A percentile compares a stretch with the other conserved stretches of the same genome.
These are phyloP conservation scores for human DNA, from an alignment of 2,113 vertebrate genomes.

Conservation along the genomic window DNA sequence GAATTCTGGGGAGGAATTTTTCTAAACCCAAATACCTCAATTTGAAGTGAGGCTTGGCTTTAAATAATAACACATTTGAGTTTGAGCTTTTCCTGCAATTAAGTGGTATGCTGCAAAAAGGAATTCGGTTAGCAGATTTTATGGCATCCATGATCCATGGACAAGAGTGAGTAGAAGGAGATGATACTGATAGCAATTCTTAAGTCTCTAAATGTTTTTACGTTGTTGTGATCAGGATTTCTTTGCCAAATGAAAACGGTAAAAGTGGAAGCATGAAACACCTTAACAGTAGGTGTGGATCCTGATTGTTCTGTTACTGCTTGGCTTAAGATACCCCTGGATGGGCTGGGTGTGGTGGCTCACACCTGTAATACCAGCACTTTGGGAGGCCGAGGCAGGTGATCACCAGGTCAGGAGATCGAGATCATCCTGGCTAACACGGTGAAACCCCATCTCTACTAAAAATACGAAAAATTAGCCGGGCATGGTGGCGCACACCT, in stretches of 20 bases:
- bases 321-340: slow-evolving; percentile 65
- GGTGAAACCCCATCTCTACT: too few relatives aligned
- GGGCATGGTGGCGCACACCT: too few relatives aligned
- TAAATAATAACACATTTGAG: slow-evolving; percentile 29
- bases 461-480: too few relatives aligned
- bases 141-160: not conserved
- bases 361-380: too few relatives aligned
- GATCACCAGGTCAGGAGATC: too few relatives aligned
- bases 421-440: too few relatives aligned
- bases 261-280: slow-evolving; percentile 66
- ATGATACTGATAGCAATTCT: not conserved
- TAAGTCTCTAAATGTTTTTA: not conserved
- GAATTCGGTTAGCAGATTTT: not conserved
- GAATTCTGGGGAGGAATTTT: not conserved
- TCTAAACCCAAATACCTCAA: slow-evolving; percentile 10
- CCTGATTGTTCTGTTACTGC: slow-evolving; percentile 68
- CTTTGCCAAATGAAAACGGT: slow-evolving; percentile 62
- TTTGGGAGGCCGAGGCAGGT: too few relatives aligned
- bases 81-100: not conserved
- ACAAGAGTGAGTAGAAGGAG: not conserved
- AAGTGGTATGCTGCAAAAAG: not conserved
- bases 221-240: not conserved
- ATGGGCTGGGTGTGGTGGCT: not conserved
- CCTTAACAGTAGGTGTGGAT: slow-evolving; percentile 65
- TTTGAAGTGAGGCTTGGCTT: slow-evolving; percentile 10